Evolutionary conservation across 2,113 vertebrate genomes (phyloP), one percentile per base, ranked within the genome.

Genomic region (Potamarius usumacintae): DNA sequence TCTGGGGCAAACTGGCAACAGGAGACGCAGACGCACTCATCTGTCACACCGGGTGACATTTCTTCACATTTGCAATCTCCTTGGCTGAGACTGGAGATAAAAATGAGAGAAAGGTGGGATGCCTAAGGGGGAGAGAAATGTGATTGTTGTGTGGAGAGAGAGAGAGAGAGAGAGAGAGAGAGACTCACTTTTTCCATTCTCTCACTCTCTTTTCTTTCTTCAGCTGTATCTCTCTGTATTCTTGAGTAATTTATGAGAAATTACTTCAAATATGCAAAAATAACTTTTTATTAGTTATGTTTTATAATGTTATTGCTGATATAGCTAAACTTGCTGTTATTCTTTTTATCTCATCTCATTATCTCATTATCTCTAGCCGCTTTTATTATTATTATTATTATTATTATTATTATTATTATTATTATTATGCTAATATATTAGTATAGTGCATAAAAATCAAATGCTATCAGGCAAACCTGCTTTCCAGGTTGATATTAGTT

Each of bases 21-120:
- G 79, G 88, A 90, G 84, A 88, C 86, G 48, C 72, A 30, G 27
- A 60, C 81, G 71, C 87, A 83, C 86, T 91, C 89, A 91, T 92
- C 89, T 90, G 88, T 92, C 91, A 90, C 85, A 74, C 85, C 52
- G 83, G 83, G 87, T 92, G 91, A 92, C 91, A 90, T 92, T 92
- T 92, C 89, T 88, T 88, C 90, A 92, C 90, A 90, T 90, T 88
- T 90, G 63, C 87, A 89, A 86, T 90, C 86, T 90, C 78, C 90
- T 89, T 76, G 87, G 89, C 90, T 89, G 84, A 90, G 87, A 85
- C 87, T 89, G 89, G 79, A 91, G 89, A 88, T 91, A 90, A 90
- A 89, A 90, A 91, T 90, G 91, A 90, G 80, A 86, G 87, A 89
- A 89, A 88, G 87, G 80, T 74, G 77, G 89, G 84, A 91, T 58